Conservation (phyloP, 2,888 invertebrate genomes). For the Eilema caniola region DNA sequence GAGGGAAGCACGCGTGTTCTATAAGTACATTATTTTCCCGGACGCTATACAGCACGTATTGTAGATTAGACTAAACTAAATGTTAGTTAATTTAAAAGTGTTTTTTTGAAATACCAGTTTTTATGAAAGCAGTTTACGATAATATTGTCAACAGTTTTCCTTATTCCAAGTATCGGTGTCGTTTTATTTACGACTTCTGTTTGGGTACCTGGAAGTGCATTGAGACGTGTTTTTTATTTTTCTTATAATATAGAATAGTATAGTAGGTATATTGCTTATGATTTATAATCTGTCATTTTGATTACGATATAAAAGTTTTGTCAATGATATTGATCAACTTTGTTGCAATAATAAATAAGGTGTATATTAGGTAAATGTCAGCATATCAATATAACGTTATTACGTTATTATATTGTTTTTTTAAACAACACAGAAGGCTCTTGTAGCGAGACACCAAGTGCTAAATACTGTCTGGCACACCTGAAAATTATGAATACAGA, state of each 20-base stretch:
- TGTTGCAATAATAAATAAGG: background rate
- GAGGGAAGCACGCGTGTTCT: conserved; percentile 1
- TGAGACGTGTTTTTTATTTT: background rate
- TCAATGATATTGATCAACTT: background rate
- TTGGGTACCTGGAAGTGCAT: conserved; percentile 13
- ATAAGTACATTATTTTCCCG: conserved; percentile 19
- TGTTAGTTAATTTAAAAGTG: conserved; percentile 21
- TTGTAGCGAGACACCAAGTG: no score
- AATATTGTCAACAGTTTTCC: conserved; percentile 31
- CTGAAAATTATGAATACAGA: no score
- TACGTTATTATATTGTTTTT: no score
- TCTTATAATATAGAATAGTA: no score
- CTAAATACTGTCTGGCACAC: no score
- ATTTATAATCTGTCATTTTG: no score
- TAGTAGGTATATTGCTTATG: no score
- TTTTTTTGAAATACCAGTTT: conserved; percentile 18
- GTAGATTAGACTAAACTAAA: conserved; percentile 38
- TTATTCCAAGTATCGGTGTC: conserved; percentile 25
- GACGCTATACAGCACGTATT: conserved; percentile 37
- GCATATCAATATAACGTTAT: background rate
- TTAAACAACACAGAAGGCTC: no score
- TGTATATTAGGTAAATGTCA: background rate
- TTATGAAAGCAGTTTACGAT: conserved; percentile 25
- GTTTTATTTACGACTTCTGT: conserved; percentile 12
- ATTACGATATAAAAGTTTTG: background rate